Percentiles rank a stretch among this genome's conserved stretches.
Evolutionary conservation across 2,113 vertebrate species (phyloP).

Genomic region (Heptranchias perlo): DNA sequence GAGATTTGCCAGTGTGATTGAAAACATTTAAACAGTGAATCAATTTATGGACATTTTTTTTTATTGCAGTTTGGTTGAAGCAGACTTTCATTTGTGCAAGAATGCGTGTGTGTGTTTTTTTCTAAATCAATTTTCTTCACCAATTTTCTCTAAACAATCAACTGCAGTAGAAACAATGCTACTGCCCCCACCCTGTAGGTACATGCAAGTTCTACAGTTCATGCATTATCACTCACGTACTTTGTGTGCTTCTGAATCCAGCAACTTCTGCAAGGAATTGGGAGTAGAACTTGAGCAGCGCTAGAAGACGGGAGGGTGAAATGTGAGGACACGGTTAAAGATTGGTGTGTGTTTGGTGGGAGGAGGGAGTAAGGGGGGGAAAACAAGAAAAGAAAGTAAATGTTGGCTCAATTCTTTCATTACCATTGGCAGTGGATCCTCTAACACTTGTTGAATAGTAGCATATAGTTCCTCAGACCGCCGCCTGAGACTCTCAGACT

Average conservation of each 20-base stretch:
- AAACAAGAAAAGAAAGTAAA: conserved; percentile 42
- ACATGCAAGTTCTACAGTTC: not conserved
- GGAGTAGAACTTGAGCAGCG: conserved; percentile 53
- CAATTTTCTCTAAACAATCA: not conserved
- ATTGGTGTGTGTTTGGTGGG: not conserved
- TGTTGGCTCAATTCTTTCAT: conserved; percentile 44
- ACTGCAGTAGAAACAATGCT: not conserved
- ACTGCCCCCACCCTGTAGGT: not conserved
- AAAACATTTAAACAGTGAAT: not conserved
- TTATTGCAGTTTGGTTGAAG: not conserved
- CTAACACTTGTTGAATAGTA: conserved; percentile 82
- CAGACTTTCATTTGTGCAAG: not conserved
- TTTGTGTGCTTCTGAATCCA: conserved; percentile 53
- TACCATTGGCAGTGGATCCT: conserved; percentile 69
- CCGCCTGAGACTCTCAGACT: conserved; percentile 61
- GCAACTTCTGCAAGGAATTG: conserved; percentile 52
- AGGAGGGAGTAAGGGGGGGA: conserved; percentile 32
- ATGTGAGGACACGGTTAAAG: conserved; percentile 31
- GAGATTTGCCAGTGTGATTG: not conserved
- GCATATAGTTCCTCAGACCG: conserved; percentile 86
- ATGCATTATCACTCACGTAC: conserved; percentile 55
- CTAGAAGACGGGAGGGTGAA: conserved; percentile 48
- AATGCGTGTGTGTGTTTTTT: not conserved
- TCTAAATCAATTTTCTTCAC: not conserved
- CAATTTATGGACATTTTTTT: not conserved